Evolutionary conservation across 2,888 invertebrate species (phyloP), one percentile per base, ranked within the genome.

Genomic region (Eulithis prunata): DNA sequence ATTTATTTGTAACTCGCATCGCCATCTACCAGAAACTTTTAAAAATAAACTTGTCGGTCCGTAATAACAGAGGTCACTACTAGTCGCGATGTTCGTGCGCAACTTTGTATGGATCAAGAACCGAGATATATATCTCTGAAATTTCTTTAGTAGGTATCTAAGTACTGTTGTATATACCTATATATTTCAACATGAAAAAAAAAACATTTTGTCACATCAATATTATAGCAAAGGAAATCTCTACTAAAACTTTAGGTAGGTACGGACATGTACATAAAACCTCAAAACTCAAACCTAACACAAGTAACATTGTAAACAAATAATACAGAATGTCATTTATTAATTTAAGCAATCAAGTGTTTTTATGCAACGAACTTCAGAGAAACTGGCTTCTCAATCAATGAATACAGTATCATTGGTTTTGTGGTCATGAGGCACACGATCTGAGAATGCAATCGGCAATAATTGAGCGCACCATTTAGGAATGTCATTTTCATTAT

Each of bases 381-480:
- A 53, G 47, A 55, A 59, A 55, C 64, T 52, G 43, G 52, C 14
- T 38, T 57, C 64, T 62, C 47, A 63, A 67, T 69, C 60, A 65
- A 67, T 71, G 52, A 65, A 71, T 67, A 58, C 69, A 60, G 53
- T 57, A 60, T 46, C 58, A 62, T 41, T 6, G 55, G 63, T 70
- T 68, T 70, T 70, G 61, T 60, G 64, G 72, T 77, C 78, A 77
- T 80, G 77, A 77, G 83, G 61, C 70, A 77, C 78, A 84, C 75
- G 80, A 77, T 74, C 67, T 54, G 69, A 74, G 87, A 88, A 89
- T 86, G 84, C 81, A 71, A 79, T 80, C 75, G 68, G 71, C 66
- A 71, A 64, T 70, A 64, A 69, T 72, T 69, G 65, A 69, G 36
- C 45, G 43, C 32, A n/a, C 3, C 52, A 51, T 51, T 32, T 28